Evolutionary conservation across 2,797 vertebrate species (phyloP).

Genomic region (Platyrinchus mystaceus): DNA sequence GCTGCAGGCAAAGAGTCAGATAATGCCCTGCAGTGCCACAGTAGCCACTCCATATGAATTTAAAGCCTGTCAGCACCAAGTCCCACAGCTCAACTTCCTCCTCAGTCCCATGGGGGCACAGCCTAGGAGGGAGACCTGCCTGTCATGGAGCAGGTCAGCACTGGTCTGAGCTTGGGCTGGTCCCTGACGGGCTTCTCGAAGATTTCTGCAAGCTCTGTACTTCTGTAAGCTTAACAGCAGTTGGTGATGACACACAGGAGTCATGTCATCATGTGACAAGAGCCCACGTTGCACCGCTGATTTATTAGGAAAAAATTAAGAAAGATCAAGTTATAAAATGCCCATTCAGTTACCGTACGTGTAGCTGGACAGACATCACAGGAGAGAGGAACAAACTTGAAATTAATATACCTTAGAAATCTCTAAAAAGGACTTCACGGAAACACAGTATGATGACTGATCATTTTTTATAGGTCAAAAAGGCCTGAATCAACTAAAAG

Average conservation of each 20-base stretch:
- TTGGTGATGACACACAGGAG: neutral
- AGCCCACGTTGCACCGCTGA: neutral
- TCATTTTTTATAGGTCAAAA: neutral
- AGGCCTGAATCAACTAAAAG: neutral
- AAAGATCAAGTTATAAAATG: neutral
- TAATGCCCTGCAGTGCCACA: neutral
- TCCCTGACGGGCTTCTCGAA: neutral
- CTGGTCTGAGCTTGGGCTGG: neutral
- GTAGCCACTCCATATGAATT: neutral
- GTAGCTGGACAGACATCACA: neutral
- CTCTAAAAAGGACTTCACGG: neutral
- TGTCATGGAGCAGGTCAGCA: neutral
- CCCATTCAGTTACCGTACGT: accelerated
- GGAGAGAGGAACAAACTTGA: neutral
- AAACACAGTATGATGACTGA: neutral
- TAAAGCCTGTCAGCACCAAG: neutral
- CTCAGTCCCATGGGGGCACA: neutral
- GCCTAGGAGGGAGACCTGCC: neutral
- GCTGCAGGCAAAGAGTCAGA: neutral
- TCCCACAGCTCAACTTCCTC: neutral
- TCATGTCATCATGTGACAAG: neutral
- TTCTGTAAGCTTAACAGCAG: neutral
- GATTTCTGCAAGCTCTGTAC: neutral
- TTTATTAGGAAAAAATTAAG: neutral
- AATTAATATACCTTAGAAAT: neutral